These are phyloP conservation scores for Dorcus parallelipipedus DNA, from an alignment of 2,888 invertebrate species.

Conservation along the genomic window DNA sequence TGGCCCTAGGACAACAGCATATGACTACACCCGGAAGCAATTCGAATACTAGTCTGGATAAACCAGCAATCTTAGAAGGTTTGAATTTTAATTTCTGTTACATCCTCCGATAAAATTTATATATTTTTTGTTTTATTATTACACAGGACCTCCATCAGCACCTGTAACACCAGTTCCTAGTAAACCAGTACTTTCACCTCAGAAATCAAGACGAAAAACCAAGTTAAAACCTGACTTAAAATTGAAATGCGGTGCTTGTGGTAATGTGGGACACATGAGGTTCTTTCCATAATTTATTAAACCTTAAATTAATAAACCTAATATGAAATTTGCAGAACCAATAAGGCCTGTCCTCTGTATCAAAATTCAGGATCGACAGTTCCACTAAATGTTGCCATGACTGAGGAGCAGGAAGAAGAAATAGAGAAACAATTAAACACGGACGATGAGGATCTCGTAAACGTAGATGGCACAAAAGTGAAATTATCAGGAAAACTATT, in stretches of 20 bases:
- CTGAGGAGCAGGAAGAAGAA: slow-evolving; percentile 81
- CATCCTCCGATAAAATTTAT: background rate
- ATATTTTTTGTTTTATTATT: slow-evolving; percentile 3
- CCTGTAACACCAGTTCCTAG: slow-evolving; percentile 27
- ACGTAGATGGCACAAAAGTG: slow-evolving; percentile 93
- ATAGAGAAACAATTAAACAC: slow-evolving; percentile 72
- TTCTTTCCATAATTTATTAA: slow-evolving; percentile 36
- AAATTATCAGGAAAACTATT: slow-evolving; percentile 84
- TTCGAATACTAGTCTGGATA: slow-evolving; percentile 12
- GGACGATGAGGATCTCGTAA: slow-evolving; percentile 83
- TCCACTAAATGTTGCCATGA: slow-evolving; percentile 67
- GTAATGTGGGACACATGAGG: slow-evolving; percentile 73
- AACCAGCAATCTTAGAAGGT: slow-evolving; percentile 28
- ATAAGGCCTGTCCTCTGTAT: slow-evolving; percentile 95
- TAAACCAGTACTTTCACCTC: slow-evolving; percentile 49
- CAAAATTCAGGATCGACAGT: slow-evolving; percentile 63
- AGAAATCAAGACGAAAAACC: slow-evolving; percentile 68
- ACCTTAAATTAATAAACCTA: background rate
- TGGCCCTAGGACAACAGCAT: slow-evolving; percentile 51
- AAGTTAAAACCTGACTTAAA: slow-evolving; percentile 87
- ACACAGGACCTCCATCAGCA: slow-evolving; percentile 30
- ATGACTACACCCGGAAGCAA: slow-evolving; percentile 8
- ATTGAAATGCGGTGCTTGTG: slow-evolving; percentile 96
- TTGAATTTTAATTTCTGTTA: background rate
- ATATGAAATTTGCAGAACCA: slow-evolving; percentile 61